Evolutionary conservation across 2,797 vertebrate genomes (phyloP), one percentile per base, ranked within the genome.

Genomic region (Spinus olivaceus): DNA sequence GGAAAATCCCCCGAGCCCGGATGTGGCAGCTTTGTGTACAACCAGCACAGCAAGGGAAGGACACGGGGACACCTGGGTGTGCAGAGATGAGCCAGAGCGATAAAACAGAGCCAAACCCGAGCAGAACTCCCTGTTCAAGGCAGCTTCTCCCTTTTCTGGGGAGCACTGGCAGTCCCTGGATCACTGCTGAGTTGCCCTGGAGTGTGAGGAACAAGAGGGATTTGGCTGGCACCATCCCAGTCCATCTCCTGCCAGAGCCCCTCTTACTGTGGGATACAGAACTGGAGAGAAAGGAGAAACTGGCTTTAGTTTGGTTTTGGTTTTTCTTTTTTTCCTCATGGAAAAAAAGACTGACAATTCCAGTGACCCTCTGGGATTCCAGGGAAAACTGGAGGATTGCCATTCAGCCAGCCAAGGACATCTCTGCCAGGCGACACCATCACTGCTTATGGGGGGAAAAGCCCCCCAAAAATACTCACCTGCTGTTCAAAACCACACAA

Each of bases 101-200:
- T 49, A 41, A 49, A 65, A 21, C 42, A 33, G 20, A 49, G 42
- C 42, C 50, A 30, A 49, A 30, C 2, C 3, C 35, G 30, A 33
- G 69, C 44, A 19, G 32, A 42, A 10, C 8, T 44, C 46, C 24
- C 39, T 17, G 37, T 6, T 44, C 46, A 20, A 23, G 10, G 5
- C 0, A 0, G 5, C 19, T 67, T 7, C 9, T 85, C 33, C n/a
- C 39, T 39, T 8, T n/a, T 3, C 19, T 13, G 12, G 37, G 27
- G 19, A 42, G 8, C 4, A 5, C 6, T 15, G 27, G 18, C 72
- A 8, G 3, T 14, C 25, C 14, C 10, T 33, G 53, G 28, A 22
- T 13, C 53, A 10, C 21, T 72, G 59, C 67, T 46, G 53, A 5
- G 14, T 5, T 59, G 39, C 10, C 39, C 46, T 59, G 16, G 0